Percentiles rank a stretch among this genome's conserved stretches.
These are phyloP conservation scores for Odobenus rosmarus DNA, from an alignment of 2,113 vertebrate species.

Conservation along the genomic window DNA sequence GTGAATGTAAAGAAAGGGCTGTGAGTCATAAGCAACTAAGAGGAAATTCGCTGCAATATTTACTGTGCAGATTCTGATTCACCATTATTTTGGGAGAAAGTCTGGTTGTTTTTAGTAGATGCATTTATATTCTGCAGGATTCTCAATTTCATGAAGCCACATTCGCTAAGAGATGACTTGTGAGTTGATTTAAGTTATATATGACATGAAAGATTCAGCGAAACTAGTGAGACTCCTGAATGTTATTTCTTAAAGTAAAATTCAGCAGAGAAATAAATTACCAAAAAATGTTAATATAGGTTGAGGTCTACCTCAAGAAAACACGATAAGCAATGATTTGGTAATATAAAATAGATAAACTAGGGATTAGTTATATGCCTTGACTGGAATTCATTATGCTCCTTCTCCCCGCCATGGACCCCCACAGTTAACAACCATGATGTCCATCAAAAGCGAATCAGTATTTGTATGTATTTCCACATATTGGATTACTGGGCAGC, in stretches of 20 bases:
- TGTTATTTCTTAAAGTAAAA: slow-evolving; percentile 25
- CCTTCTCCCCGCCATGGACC: not conserved
- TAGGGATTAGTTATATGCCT: not conserved
- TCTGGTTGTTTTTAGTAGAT: not conserved
- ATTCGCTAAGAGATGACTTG: not conserved
- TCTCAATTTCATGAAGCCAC: not conserved
- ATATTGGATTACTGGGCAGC: not conserved
- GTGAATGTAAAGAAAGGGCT: not conserved
- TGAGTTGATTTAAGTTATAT: not conserved
- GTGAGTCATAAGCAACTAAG: not conserved
- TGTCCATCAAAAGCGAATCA: not conserved
- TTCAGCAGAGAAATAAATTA: not conserved
- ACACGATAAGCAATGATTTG: not conserved
- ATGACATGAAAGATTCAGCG: not conserved
- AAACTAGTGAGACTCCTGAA: not conserved
- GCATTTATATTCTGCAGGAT: not conserved
- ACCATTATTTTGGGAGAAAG: not conserved
- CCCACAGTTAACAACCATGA: not conserved
- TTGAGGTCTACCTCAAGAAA: not conserved
- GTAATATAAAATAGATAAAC: not conserved
- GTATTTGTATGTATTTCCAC: not conserved
- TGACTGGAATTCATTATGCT: not conserved
- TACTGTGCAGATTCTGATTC: slow-evolving; percentile 8
- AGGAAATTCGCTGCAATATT: not conserved
- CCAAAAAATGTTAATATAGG: not conserved